Conservation (phyloP, 2,888 invertebrate genomes). For the Gasteruption jaculator region DNA sequence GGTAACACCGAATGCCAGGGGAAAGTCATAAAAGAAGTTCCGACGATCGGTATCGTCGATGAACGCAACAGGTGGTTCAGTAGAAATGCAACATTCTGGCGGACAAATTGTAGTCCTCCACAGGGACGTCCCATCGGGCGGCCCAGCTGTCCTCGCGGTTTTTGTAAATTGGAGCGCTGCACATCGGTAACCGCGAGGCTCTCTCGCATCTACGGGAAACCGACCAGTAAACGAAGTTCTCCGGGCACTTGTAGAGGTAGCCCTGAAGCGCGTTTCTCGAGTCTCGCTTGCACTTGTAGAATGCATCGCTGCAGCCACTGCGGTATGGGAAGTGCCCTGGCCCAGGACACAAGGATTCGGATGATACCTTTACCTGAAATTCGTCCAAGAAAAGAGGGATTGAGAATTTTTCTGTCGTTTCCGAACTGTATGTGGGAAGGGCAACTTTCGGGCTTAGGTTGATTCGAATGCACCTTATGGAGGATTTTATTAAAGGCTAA, state of each 20-base stretch:
- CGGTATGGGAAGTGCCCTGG: constrained; percentile 70
- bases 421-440: too few relatives aligned
- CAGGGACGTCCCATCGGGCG: constrained; percentile 38
- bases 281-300: constrained; percentile 65
- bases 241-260: constrained; percentile 72
- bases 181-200: constrained; percentile 59
- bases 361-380: constrained; percentile 62
- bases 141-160: constrained; percentile 31
- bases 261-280: constrained; percentile 59
- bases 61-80: too few relatives aligned
- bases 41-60: too few relatives aligned
- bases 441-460: too few relatives aligned
- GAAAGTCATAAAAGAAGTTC: too few relatives aligned
- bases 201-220: constrained; percentile 74
- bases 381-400: too few relatives aligned
- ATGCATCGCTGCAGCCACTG: constrained; percentile 66
- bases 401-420: too few relatives aligned
- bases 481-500: too few relatives aligned
- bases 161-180: constrained; percentile 42
- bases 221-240: constrained; percentile 72
- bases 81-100: constrained; percentile 31
- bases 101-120: constrained; percentile 36
- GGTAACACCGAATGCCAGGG: too few relatives aligned
- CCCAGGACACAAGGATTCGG: constrained; percentile 60
- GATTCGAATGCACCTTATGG: too few relatives aligned